Percentiles rank a stretch among this genome's conserved stretches.
Evolutionary conservation across 2,888 invertebrate species (phyloP).

Genomic region (Andrena fulva): DNA sequence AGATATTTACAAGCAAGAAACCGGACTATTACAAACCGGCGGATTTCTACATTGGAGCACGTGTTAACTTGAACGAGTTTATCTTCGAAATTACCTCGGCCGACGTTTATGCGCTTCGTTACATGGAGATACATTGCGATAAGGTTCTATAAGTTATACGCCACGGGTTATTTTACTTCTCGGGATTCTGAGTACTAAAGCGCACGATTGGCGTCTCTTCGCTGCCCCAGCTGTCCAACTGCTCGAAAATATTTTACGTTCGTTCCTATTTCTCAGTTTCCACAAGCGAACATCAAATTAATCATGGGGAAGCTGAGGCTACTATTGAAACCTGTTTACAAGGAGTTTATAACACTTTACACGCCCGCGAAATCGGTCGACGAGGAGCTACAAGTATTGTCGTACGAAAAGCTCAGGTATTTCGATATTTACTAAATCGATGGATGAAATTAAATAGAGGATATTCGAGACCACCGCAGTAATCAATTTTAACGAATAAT

Average conservation of each 20-base stretch:
- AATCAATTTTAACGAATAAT: too few species aligned
- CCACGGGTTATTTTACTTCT: not conserved
- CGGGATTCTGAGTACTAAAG: not conserved
- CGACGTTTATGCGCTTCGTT: constrained; percentile 94
- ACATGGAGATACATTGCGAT: constrained; percentile 92
- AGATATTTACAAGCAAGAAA: constrained; percentile 89
- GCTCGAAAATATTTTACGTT: not conserved
- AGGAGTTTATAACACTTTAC: constrained; percentile 91
- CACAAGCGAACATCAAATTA: constrained; percentile 89
- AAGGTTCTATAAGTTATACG: constrained; percentile 86
- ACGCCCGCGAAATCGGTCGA: constrained; percentile 84
- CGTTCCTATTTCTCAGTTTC: constrained; percentile 86
- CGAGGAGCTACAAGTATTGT: constrained; percentile 74
- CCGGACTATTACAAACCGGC: constrained; percentile 91
- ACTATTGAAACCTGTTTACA: constrained; percentile 89
- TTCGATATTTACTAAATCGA: constrained; percentile 9
- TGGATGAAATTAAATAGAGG: not conserved
- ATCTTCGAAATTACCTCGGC: constrained; percentile 92
- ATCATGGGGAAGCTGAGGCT: constrained; percentile 92
- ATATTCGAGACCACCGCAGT: not conserved
- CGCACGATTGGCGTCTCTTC: not conserved
- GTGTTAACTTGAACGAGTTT: constrained; percentile 91
- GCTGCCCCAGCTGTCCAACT: not conserved
- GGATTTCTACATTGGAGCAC: constrained; percentile 94
- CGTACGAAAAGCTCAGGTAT: constrained; percentile 84